Evolutionary conservation across 1,140 invertebrate species (phyloP), one percentile per base, ranked within the genome.

Genomic region (Drosophila trapezifrons): DNA sequence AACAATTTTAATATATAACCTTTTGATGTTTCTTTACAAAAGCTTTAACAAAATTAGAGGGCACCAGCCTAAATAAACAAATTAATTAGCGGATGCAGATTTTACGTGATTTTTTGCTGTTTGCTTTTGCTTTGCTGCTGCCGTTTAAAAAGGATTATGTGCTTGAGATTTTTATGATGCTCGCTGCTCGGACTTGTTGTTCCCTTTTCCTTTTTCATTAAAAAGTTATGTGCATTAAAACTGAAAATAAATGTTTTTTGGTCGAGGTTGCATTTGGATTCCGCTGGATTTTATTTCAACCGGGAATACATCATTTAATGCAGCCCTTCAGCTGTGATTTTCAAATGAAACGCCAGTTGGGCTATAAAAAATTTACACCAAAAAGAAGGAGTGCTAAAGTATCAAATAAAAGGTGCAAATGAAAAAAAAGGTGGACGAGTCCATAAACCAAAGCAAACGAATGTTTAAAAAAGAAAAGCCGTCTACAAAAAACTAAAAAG

Each of bases 111-210:
- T 75, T 40, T 13, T 47, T 63, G 25, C 38, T 55, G 29, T 42
- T 66, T 63, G 15, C 22, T 22, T 22, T 22, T 22, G n/a, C 27
- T 40, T 63, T 60, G 25, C 43, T 49, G 45, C 57, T 37, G 32
- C 65, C 78, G 71, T 62, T 70, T 79, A 57, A 82, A 86, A 87
- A 54, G 79, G 82, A 82, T 87, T 86, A 79, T 82, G 63, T 63
- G 64, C 76, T 79, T 66, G 63, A 79, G 83, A 82, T 63, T 76
- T 64, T 75, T 37, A 47, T 43, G 25, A 71, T 72, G 40, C 54
- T 65, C 35, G 20, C 52, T 40, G 40, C 18, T 67, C 20, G 20
- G 49, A 55, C 54, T 29, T 58, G 25, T 12, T 18, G 25, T 9
- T 8, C 42, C 42, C 56, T 27, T 29, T 47, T 52, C 37, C 40